Base-by-base conservation (phyloP, 2,113 vertebrate genomes). In the Heterocephalus glaber region DNA sequence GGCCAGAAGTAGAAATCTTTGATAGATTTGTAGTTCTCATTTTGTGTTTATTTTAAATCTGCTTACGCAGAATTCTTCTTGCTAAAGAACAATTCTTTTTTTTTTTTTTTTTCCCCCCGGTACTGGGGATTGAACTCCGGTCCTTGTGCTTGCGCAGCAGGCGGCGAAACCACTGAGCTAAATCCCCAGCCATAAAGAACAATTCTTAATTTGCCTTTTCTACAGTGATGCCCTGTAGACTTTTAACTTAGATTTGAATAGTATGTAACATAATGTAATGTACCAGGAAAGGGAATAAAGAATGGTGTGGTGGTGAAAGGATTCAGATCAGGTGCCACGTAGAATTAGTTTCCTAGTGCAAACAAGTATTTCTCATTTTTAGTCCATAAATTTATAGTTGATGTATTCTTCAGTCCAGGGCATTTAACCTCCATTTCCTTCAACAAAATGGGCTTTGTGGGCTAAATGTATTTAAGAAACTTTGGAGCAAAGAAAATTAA, bases 31-130 rank as follows among this genome's bases (percentile, higher is more conserved):
- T 84, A 58, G 52, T 70, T 79, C 63, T 77, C 52, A 61, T 54
- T 90, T 96, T 86, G 35, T 77, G 24, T 86, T 86, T 76, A 41
- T 93, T 90, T 85, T 92, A 70, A 94, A n/a, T 92, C 17, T 84
- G 52, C 41, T 88, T 76, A 41, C 2, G 12, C 44, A 84, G n/a
- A 88, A 30, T 65, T 63, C 30, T 90, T 86, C 11, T 85, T 92
- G 11, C 41, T 77, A 61, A 89, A 92, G 24, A 92, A 63, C 26
- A 89, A 6, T 60, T 94, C 60, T 77, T n/a, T n/a, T n/a, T n/a
- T n/a, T n/a, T n/a, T n/a, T n/a, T n/a, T n/a, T n/a, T n/a, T n/a
- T n/a, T n/a, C n/a, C n/a, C n/a, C n/a, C n/a, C n/a, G n/a, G n/a
- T n/a, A n/a, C n/a, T n/a, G n/a, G n/a, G n/a, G n/a, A n/a, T 83